Conservation (phyloP, 2,113 vertebrate genomes). For the Leptosomus discolor region DNA sequence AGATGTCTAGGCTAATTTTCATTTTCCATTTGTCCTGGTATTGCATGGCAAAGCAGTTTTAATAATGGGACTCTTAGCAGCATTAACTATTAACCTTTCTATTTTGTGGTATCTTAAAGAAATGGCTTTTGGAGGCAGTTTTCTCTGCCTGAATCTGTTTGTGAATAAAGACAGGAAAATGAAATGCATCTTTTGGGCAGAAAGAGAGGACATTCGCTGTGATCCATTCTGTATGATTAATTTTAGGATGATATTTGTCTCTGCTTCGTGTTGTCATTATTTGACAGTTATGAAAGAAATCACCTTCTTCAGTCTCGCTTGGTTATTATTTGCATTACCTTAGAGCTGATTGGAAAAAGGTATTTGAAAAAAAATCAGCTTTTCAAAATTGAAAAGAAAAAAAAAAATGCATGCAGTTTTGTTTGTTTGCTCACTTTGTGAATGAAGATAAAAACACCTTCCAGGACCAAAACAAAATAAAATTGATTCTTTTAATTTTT, state of each 20-base stretch:
- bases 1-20: constrained; percentile 55
- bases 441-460: background rate
- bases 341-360: background rate
- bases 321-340: background rate
- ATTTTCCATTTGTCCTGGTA: constrained; percentile 62
- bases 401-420: background rate
- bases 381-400: background rate
- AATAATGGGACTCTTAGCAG: constrained; percentile 28
- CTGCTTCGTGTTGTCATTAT: background rate
- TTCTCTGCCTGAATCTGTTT: background rate
- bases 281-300: constrained; percentile 22
- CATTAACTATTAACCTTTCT: constrained; percentile 49
- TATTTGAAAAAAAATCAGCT: background rate
- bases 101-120: constrained; percentile 30
- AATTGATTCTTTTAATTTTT: background rate
- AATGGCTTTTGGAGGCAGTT: constrained; percentile 10
- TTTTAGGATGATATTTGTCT: constrained; percentile 20
- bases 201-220: background rate
- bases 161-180: constrained; percentile 37
- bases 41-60: constrained; percentile 55
- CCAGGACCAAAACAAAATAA: background rate
- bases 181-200: constrained; percentile 12
- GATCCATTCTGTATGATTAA: background rate
- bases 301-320: background rate
- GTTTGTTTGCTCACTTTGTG: background rate